Base-by-base conservation (phyloP, 2,113 vertebrate genomes). In the Ciconia maguari region DNA sequence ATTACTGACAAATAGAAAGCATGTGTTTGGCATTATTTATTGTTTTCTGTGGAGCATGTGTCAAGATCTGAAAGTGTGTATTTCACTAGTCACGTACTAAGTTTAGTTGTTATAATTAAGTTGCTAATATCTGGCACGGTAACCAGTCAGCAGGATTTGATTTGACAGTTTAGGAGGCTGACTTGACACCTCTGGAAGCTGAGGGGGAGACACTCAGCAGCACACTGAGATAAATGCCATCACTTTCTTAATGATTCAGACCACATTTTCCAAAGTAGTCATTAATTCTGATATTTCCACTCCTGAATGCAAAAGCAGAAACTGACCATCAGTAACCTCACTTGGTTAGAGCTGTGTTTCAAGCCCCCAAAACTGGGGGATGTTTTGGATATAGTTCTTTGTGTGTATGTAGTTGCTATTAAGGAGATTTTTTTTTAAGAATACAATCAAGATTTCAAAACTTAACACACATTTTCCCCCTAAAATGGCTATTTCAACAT, bases 1-100 rank as follows among this genome's bases (percentile, higher is more conserved):
- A 93, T 90, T 94, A 82, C 85, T 88, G 84, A 93, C 82, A 96
- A 96, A 97, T 94, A 95, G 71, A 89, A 97, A 96, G 52, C 94
- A 90, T 88, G 62, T 91, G 84, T 90, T 92, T 96, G 94, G 87
- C 86, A 74, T 94, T 95, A 95, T 96, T 97, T 95, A 81, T 93
- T 94, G 89, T 94, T 96, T 97, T 94, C 91, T 96, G 83, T 52
- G 21, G 29, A 92, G 48, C 82, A 83, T 64, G 75, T 96, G 93
- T 94, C 82, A 91, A 88, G 71, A 75, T 81, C 84, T 83, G 93
- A 88, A 81, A 89, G 70, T 51, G 54, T 60, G 16, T 58, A 66
- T 88, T 95, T 97, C 78, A 81, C 71, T 78, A 86, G 75, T 83
- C 95, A 96, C 13, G 3, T 88, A 86, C 51, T 62, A 86, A 83